phyloP scores from a whole-genome alignment of 1,140 invertebrate species.

The Ceratoteleas bidentatus region DNA sequence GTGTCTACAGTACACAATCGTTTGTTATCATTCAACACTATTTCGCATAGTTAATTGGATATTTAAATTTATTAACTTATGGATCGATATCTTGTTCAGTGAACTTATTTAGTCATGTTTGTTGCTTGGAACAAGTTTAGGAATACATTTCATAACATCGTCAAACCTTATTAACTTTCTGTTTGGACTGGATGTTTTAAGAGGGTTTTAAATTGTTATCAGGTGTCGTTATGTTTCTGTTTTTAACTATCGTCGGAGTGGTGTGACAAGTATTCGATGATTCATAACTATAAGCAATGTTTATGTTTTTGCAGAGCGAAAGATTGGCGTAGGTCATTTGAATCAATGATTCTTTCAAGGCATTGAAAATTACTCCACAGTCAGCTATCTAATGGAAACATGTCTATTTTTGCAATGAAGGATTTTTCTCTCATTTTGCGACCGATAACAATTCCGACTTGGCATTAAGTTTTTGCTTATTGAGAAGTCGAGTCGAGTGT shows the following conservation, averaged over 20 bases:
- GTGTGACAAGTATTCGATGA: slow-evolving; percentile 19
- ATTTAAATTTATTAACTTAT: too few relatives aligned
- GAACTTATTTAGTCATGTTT: too few relatives aligned
- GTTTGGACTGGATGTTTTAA: neutral
- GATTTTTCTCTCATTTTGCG: slow-evolving; percentile 10
- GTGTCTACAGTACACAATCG: too few relatives aligned
- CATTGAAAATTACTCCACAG: slow-evolving; percentile 17
- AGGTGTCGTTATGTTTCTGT: neutral
- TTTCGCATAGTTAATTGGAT: too few relatives aligned
- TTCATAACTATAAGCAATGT: slow-evolving; percentile 11
- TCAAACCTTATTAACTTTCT: neutral
- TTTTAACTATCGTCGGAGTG: neutral
- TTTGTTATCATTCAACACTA: too few relatives aligned
- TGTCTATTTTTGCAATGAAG: slow-evolving; percentile 5
- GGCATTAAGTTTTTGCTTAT: too few relatives aligned
- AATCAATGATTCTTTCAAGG: slow-evolving; percentile 20
- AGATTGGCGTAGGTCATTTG: slow-evolving; percentile 35
- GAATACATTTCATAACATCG: too few relatives aligned
- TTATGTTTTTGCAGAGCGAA: slow-evolving; percentile 4
- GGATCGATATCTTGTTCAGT: too few relatives aligned
- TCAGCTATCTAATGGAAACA: slow-evolving; percentile 16
- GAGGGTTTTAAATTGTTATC: neutral
- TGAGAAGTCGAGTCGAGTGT: too few relatives aligned
- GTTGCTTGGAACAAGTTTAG: too few relatives aligned
- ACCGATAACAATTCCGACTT: too few relatives aligned